A percentile compares a stretch with the other conserved stretches of the same genome.
These are phyloP conservation scores for Perognathus longimembris DNA, from an alignment of 2,113 vertebrate species.

Conservation along the genomic window DNA sequence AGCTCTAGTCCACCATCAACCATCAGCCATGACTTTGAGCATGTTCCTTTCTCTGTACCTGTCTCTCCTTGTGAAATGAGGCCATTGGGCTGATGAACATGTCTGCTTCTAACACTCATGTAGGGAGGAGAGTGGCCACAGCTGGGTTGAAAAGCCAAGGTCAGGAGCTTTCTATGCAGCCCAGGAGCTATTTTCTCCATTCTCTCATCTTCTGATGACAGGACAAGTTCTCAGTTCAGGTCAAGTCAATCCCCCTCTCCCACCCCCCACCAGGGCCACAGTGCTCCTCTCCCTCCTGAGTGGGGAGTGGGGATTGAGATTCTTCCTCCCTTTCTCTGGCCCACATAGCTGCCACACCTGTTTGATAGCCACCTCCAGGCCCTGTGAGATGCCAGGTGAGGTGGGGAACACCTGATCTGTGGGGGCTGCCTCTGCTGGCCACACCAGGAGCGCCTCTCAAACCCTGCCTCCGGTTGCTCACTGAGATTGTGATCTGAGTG, in stretches of 20 bases:
- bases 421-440: not conserved
- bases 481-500: constrained; percentile 5
- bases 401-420: not conserved
- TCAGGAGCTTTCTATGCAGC: not conserved
- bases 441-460: not conserved
- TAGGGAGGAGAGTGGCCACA: not conserved
- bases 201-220: not conserved
- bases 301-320: not conserved
- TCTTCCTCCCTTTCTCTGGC: not conserved
- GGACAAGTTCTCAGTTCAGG: not conserved
- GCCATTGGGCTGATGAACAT: not conserved
- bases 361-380: not conserved
- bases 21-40: not conserved
- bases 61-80: not conserved
- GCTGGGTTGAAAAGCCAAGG: not conserved
- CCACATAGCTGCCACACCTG: not conserved
- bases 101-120: not conserved
- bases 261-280: no score
- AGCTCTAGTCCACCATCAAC: not conserved
- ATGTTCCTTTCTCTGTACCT: not conserved
- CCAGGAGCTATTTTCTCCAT: not conserved
- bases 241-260: not conserved
- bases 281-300: not conserved
- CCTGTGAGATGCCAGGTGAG: not conserved
- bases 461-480: not conserved